A percentile compares a stretch with the other conserved stretches of the same genome.
These are phyloP conservation scores for Temnothorax rugatulus DNA, from an alignment of 2,888 invertebrate species.

Conservation along the genomic window DNA sequence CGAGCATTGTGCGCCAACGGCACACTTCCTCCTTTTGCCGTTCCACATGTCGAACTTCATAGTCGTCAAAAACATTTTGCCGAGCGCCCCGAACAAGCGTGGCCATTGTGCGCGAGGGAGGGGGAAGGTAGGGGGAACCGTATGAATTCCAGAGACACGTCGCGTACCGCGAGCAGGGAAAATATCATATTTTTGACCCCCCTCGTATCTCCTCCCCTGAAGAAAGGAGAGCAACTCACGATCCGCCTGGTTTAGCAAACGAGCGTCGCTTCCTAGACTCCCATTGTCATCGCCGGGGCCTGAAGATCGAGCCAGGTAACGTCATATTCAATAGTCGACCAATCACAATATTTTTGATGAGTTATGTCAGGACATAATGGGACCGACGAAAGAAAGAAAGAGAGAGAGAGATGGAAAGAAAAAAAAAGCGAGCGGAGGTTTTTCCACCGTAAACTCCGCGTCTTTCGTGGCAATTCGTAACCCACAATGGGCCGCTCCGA, in stretches of 20 bases:
- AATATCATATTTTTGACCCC: constrained; percentile 76
- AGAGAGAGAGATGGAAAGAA: background rate
- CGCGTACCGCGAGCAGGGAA: constrained; percentile 70
- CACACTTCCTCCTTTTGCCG: constrained; percentile 39
- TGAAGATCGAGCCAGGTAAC: constrained; percentile 78
- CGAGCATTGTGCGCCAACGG: constrained; percentile 35
- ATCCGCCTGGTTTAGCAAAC: constrained; percentile 56
- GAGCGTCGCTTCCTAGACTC: constrained; percentile 49
- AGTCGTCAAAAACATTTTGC: constrained; percentile 62
- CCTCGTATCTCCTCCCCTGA: constrained; percentile 10
- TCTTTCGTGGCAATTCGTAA: constrained; percentile 64
- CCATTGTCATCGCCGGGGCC: constrained; percentile 63
- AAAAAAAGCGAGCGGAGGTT: constrained; percentile 47
- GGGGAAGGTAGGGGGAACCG: constrained; percentile 23
- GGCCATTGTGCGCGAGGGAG: constrained; percentile 62
- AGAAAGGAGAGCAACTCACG: constrained; percentile 54
- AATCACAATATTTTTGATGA: constrained; percentile 86
- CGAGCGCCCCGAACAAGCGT: constrained; percentile 31
- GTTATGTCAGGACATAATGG: constrained; percentile 85
- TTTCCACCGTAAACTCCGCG: constrained; percentile 76
- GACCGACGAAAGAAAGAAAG: constrained; percentile 49
- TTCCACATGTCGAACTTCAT: constrained; percentile 67
- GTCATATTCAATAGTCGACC: constrained; percentile 82
- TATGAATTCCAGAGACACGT: constrained; percentile 74
- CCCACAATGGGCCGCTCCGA: constrained; percentile 74